A percentile compares a stretch with the other conserved stretches of the same genome.
phyloP scores from a whole-genome alignment of 2,797 vertebrate species.

The Acipenser oxyrinchus region DNA sequence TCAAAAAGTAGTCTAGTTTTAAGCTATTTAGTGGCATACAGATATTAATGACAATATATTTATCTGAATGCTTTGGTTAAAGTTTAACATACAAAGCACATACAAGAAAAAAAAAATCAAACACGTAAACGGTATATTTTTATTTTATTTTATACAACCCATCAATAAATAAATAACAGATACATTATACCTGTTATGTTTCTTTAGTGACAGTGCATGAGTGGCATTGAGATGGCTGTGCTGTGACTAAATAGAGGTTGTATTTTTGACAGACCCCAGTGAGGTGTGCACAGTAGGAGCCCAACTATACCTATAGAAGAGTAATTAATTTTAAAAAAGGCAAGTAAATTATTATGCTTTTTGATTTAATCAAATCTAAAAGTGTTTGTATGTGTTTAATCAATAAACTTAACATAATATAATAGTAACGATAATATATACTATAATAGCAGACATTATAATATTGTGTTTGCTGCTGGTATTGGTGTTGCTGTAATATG shows the following conservation, averaged over 20 bases:
- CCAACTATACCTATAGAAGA: conserved; percentile 74
- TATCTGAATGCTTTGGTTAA: too few relatives aligned
- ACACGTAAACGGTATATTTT: too few relatives aligned
- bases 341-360: conserved; percentile 56
- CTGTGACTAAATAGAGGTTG: conserved; percentile 64
- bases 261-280: conserved; percentile 72
- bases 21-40: too few relatives aligned
- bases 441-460: conserved; percentile 7
- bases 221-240: conserved; percentile 48
- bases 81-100: too few relatives aligned
- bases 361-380: neutral
- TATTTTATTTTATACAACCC: too few relatives aligned
- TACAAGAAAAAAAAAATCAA: too few relatives aligned
- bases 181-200: too few relatives aligned
- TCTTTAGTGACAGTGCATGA: conserved; percentile 17
- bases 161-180: too few relatives aligned
- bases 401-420: neutral
- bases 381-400: neutral
- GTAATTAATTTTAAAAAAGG: conserved; percentile 43
- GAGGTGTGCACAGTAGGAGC: conserved; percentile 70
- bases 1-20: too few relatives aligned
- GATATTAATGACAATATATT: too few relatives aligned
- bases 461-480: too few relatives aligned
- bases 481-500: too few relatives aligned
- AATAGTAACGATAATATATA: conserved; percentile 30